Percentiles rank a stretch among this genome's conserved stretches.
phyloP scores from a whole-genome alignment of 2,888 invertebrate genomes.

The Horisme vitalbata region DNA sequence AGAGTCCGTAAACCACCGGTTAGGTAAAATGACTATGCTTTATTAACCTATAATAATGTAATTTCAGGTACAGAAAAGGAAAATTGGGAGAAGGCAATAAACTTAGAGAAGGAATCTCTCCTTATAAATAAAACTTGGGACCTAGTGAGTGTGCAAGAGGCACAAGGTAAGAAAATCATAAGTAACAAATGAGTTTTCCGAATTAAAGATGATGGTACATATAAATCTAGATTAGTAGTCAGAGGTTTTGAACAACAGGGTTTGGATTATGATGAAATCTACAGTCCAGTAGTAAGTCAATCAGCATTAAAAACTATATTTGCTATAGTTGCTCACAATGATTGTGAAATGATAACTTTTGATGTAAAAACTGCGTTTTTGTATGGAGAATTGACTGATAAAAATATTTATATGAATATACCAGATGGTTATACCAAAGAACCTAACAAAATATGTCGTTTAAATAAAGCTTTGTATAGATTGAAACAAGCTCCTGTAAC shows the following conservation, averaged over 20 bases:
- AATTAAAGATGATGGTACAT: constrained; percentile 6
- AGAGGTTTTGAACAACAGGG: constrained; percentile 12
- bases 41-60: too few relatives aligned
- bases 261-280: constrained; percentile 5
- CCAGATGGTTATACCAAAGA: too few relatives aligned
- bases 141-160: constrained; percentile 4
- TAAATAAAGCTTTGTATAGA: too few relatives aligned
- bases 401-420: too few relatives aligned
- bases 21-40: not conserved
- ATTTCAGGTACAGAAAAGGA: too few relatives aligned
- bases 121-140: constrained; percentile 6
- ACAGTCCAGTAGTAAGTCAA: constrained; percentile 16
- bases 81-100: too few relatives aligned
- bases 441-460: too few relatives aligned
- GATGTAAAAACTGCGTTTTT: constrained; percentile 15
- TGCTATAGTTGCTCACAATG: constrained; percentile 14
- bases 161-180: not conserved
- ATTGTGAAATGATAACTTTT: constrained; percentile 10
- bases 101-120: too few relatives aligned
- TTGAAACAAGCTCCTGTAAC: too few relatives aligned
- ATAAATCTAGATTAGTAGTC: constrained; percentile 12
- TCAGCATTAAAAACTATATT: constrained; percentile 15
- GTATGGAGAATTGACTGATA: too few relatives aligned
- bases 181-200: not conserved
- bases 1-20: not conserved